Evolutionary conservation across 2,113 vertebrate species (phyloP).

Genomic region (Tichodroma muraria): DNA sequence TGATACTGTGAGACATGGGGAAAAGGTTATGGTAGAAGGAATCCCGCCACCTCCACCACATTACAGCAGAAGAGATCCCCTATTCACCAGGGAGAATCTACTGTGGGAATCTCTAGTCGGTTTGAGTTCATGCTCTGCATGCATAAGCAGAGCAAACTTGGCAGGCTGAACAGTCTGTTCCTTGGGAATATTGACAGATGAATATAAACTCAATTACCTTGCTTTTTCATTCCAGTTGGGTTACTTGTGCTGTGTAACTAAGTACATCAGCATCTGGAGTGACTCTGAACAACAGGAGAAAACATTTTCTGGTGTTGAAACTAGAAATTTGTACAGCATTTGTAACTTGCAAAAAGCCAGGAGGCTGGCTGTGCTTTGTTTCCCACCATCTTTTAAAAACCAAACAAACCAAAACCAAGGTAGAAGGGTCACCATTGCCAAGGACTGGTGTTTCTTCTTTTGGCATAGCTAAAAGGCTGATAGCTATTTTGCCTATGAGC

Average conservation of each 20-base stretch:
- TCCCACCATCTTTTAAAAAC: neutral
- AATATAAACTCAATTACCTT: slow-evolving; percentile 26
- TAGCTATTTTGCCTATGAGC: neutral
- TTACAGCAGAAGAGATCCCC: neutral
- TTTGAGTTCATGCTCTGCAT: neutral
- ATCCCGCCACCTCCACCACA: neutral
- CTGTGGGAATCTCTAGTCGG: neutral
- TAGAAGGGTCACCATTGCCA: neutral
- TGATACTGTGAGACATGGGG: neutral
- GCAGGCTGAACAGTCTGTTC: neutral
- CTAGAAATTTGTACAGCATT: neutral
- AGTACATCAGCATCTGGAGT: slow-evolving; percentile 25
- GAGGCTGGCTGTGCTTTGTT: neutral
- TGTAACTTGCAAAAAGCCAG: neutral
- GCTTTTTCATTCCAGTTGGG: neutral
- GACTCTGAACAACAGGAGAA: slow-evolving; percentile 1
- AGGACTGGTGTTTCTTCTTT: neutral
- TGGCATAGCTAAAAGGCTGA: neutral
- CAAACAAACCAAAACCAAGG: neutral
- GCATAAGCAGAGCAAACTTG: slow-evolving; percentile 8
- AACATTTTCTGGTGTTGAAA: neutral
- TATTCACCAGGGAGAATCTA: neutral
- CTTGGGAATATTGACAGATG: slow-evolving; percentile 27
- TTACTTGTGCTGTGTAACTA: neutral
- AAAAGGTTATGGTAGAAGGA: neutral